Evolutionary conservation across 2,797 vertebrate genomes (phyloP).

Genomic region (Cynopterus sphinx): DNA sequence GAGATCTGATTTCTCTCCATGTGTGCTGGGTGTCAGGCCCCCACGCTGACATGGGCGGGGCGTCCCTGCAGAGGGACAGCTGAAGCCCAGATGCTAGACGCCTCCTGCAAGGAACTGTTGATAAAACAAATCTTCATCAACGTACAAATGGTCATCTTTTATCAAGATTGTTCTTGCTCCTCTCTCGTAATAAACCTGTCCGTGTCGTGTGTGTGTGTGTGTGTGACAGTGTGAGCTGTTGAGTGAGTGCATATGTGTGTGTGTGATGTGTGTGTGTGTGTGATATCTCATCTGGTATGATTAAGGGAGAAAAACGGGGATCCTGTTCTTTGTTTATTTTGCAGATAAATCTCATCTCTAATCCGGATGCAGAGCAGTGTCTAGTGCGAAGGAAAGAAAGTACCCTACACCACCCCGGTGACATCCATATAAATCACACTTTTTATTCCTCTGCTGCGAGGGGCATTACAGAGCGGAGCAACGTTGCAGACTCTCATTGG

Average conservation of each 20-base stretch:
- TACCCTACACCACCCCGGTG: neutral
- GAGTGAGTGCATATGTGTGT: neutral
- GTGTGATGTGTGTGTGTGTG: neutral
- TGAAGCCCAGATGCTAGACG: fast-evolving
- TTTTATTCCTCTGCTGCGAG: conserved; percentile 68
- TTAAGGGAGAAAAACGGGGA: conserved; percentile 37
- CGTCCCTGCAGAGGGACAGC: neutral
- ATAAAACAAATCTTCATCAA: neutral
- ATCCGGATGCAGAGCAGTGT: conserved; percentile 33
- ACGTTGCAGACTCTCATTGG: conserved; percentile 69
- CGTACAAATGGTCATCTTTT: neutral
- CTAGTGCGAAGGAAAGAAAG: conserved; percentile 58
- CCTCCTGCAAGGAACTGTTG: neutral
- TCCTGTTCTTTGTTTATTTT: conserved; percentile 75
- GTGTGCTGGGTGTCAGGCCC: neutral
- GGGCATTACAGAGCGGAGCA: conserved; percentile 70
- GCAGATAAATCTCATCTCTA: conserved; percentile 76
- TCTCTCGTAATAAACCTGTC: neutral
- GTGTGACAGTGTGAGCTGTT: neutral
- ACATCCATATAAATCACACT: conserved; percentile 75
- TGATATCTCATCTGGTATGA: conserved; percentile 35
- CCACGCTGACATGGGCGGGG: fast-evolving
- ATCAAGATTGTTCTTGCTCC: neutral
- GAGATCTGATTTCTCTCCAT: neutral
- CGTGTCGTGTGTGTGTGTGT: neutral